Percentiles rank a stretch among this genome's conserved stretches.
Evolutionary conservation across 2,113 vertebrate species (phyloP).

Genomic region (Ptilorrhoa leucosticta): DNA sequence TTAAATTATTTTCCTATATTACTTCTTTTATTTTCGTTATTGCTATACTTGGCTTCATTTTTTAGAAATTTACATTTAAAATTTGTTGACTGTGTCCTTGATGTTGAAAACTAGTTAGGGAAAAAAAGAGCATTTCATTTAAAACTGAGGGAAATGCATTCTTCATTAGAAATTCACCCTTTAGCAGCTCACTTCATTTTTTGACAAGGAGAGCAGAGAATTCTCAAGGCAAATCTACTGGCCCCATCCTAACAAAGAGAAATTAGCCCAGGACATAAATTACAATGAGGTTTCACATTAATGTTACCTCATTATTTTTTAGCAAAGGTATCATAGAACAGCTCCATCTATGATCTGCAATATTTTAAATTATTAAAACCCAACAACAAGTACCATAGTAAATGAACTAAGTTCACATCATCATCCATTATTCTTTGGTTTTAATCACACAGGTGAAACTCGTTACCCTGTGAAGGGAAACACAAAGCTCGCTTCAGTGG

Average conservation of each 20-base stretch:
- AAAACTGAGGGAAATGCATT: background rate
- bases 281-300: background rate
- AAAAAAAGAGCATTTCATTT: background rate
- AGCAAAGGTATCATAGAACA: background rate
- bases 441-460: conserved; percentile 49
- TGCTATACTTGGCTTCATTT: background rate
- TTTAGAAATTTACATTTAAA: background rate
- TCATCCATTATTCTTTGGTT: conserved; percentile 18
- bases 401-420: conserved; percentile 25
- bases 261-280: background rate
- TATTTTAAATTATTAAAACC: conserved; percentile 43
- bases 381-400: conserved; percentile 8
- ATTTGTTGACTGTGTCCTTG: background rate
- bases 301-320: conserved; percentile 17
- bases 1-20: background rate
- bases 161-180: background rate
- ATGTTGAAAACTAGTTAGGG: background rate
- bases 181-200: background rate
- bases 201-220: background rate
- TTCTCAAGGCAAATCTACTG: background rate
- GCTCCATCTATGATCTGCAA: background rate
- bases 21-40: background rate
- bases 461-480: conserved; percentile 7
- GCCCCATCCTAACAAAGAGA: background rate
- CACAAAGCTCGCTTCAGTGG: background rate